Evolutionary conservation across 2,113 vertebrate genomes (phyloP).

Genomic region (Archocentrus centrarchus): DNA sequence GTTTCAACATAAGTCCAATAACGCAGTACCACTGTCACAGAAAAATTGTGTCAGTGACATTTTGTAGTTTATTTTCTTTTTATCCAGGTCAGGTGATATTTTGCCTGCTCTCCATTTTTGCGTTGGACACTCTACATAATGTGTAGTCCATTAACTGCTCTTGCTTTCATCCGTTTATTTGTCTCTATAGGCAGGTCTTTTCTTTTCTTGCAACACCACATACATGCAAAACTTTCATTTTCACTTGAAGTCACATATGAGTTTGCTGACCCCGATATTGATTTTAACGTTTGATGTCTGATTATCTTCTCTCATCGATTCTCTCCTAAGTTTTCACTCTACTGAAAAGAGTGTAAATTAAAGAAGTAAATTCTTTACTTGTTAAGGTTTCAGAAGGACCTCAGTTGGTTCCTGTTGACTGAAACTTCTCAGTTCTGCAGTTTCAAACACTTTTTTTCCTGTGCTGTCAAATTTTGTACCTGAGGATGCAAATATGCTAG

Average conservation of each 20-base stretch:
- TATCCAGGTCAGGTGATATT: constrained; percentile 21
- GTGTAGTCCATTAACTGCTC: neutral
- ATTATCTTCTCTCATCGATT: neutral
- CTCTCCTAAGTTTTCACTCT: neutral
- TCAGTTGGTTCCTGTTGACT: neutral
- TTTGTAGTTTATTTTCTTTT: constrained; percentile 10
- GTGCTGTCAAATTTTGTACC: constrained; percentile 84
- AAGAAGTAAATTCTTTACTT: neutral
- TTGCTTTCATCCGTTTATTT: neutral
- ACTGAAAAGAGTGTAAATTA: neutral
- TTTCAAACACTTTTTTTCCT: neutral
- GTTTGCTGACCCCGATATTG: neutral
- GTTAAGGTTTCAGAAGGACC: neutral
- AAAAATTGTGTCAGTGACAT: constrained; percentile 27
- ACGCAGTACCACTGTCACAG: constrained; percentile 44
- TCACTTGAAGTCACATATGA: constrained; percentile 11
- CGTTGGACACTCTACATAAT: neutral
- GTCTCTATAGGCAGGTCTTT: neutral
- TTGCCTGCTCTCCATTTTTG: neutral
- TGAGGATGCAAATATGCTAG: constrained; percentile 84
- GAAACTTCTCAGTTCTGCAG: constrained; percentile 3
- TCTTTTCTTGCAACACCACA: neutral
- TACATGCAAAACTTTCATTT: neutral
- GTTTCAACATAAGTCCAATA: constrained; percentile 56
- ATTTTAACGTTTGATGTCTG: constrained; percentile 7